phyloP scores from a whole-genome alignment of 2,113 vertebrate species.

The Chelonoidis abingdonii region DNA sequence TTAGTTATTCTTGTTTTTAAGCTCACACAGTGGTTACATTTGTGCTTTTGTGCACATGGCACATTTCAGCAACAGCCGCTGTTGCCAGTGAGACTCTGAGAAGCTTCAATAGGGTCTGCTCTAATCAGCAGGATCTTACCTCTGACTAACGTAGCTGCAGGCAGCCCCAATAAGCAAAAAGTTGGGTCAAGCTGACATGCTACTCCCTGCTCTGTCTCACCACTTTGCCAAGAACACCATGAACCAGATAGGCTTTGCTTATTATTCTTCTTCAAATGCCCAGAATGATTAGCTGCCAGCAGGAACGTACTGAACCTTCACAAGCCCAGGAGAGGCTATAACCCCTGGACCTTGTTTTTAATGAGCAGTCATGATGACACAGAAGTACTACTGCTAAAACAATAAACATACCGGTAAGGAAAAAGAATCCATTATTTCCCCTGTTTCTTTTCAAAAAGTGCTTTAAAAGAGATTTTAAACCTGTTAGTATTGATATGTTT shows the following conservation, averaged over 20 bases:
- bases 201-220: not conserved
- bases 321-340: not conserved
- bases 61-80: not conserved
- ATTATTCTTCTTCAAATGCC: not conserved
- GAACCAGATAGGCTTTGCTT: not conserved
- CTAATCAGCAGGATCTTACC: not conserved
- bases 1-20: not conserved
- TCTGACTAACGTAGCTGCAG: not conserved
- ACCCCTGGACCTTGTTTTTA: not conserved
- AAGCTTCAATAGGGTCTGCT: slow-evolving; percentile 16
- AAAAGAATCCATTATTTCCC: not conserved
- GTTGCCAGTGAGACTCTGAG: not conserved
- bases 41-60: not conserved
- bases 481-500: not conserved
- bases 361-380: not conserved
- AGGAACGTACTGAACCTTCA: not conserved
- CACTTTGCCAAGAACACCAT: not conserved
- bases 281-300: not conserved
- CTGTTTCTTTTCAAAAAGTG: not conserved
- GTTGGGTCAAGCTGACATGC: slow-evolving; percentile 6
- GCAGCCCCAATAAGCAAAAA: not conserved
- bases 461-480: not conserved
- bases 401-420: not conserved
- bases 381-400: not conserved
- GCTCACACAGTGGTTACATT: not conserved